Evolutionary conservation across 2,888 invertebrate genomes (phyloP), one percentile per base, ranked within the genome.

Genomic region (Holacanthella duospinosa): DNA sequence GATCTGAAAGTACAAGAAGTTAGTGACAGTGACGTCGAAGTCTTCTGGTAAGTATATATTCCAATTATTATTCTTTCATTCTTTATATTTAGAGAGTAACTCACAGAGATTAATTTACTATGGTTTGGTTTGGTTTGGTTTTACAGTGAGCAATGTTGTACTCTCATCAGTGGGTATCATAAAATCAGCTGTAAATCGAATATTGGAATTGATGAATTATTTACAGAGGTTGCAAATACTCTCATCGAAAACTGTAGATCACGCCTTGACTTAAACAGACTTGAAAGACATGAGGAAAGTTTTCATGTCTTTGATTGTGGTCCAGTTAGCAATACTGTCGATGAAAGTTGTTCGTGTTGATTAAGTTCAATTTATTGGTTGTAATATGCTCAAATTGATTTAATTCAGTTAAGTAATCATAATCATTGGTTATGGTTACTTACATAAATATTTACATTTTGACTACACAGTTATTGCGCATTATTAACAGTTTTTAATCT

Each of bases 171-270:
- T 75, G 88, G 86, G 60, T 88, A 87, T 58, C 94, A 90, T 76
- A 89, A 88, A 78, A 91, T 91, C 24, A 93, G 93, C 2, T 93
- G 93, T 77, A 91, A 88, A 78, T 86, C 86, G 59, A 89, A 89
- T 1, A 85, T 85, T 75, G 93, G 93, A 4, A 82, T 94, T 26
- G 87, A 90, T 68, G 81, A 92, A 77, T 94, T 94, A 93, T 94
- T 94, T 76, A 80, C 83, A 54, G 91, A 92, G 74, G 92, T 94
- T 76, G 90, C 92, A 12, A 81, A 82, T 64, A 89, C 89, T 71
- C 77, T 92, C 65, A 56, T 61, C 43, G 59, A 58, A 24, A 58
- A 60, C 29, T 60, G 61, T 60, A 63, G 61, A n/a, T 66, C 66
- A n/a, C 26, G 64, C 26, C 65, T 65, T 56, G 67, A 67, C 48